These are phyloP conservation scores for Tachypleus tridentatus DNA, from an alignment of 1,140 invertebrate genomes.

Conservation along the genomic window DNA sequence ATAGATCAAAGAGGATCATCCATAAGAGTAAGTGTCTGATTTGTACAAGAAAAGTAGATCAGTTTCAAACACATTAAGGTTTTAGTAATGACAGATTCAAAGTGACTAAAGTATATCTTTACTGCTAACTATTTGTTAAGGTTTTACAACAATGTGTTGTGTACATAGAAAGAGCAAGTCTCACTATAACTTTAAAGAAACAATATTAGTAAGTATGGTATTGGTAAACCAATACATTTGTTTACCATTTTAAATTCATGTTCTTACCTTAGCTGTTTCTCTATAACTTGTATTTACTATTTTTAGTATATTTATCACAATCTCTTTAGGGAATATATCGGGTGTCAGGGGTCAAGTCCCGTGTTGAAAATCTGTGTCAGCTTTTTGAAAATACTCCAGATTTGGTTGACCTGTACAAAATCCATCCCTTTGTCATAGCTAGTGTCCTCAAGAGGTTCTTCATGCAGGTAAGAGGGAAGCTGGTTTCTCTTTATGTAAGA, in stretches of 20 bases:
- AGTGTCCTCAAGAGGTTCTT: conserved; percentile 48
- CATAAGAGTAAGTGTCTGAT: conserved; percentile 20
- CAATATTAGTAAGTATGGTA: too few species aligned
- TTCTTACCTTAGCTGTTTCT: too few species aligned
- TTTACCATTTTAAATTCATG: too few species aligned
- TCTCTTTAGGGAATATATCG: conserved; percentile 42
- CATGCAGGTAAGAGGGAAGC: conserved; percentile 31
- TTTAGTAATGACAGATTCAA: too few species aligned
- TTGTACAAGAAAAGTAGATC: too few species aligned
- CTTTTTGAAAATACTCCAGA: conserved; percentile 41
- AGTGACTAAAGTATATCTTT: too few species aligned
- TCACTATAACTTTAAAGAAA: too few species aligned
- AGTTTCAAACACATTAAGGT: too few species aligned
- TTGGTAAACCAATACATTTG: too few species aligned
- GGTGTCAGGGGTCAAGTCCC: conserved; percentile 46
- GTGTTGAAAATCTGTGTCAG: conserved; percentile 44
- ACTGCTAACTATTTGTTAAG: too few species aligned
- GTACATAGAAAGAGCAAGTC: not conserved
- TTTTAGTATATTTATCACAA: not conserved
- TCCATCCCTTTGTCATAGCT: conserved; percentile 46
- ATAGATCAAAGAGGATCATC: conserved; percentile 40
- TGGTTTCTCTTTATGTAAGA: too few species aligned
- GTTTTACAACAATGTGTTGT: not conserved
- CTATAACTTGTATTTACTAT: too few species aligned
- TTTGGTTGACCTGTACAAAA: conserved; percentile 39